Evolutionary conservation across 1,140 invertebrate species (phyloP), one percentile per base, ranked within the genome.

Genomic region (Rhopalosiphum padi): DNA sequence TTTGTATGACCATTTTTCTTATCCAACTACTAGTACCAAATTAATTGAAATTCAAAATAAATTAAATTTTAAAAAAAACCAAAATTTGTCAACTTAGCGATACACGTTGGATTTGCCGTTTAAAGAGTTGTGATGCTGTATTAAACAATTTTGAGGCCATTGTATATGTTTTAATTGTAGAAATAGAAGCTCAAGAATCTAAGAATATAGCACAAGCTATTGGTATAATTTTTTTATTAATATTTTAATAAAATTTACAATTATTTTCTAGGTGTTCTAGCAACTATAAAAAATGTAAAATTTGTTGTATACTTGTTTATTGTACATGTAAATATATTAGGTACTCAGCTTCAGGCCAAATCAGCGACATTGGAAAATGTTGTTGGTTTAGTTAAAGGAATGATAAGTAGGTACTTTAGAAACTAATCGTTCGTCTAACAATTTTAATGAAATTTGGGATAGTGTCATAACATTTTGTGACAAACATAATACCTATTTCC

Each of bases 381-480:
- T 85, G 83, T 41, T 43, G 46, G 41, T 85, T 85, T 85, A 43
- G 41, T 85, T 25, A 85, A 85, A 43, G 23, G 41, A 8, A 85
- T n/a, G n/a, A n/a, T n/a, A n/a, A n/a, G n/a, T 85, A 85, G 46
- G 83, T 43, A 85, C 83, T 85, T 85, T 85, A 85, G 83, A 85
- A 85, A 85, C 22, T 85, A 85, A 85, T 85, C 41, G 83, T 9
- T 85, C 83, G 30, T 85, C 83, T 85, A 3, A 7, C 23, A 22
- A 85, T 11, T 85, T 43, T 25, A 85, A 46, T 85, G 23, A 43
- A 21, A 7, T 85, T 85, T 85, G 41, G 83, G 83, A 46, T 85
- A 23, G 23, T 85, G 23, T 85, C 25, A 85, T 43, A 85, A 9
- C 0, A 85, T 85, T 85, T 85, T 85, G 83, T 23, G 23, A 85